Base-by-base conservation (phyloP, 2,888 invertebrate species). In the Cerastis rubricosa region DNA sequence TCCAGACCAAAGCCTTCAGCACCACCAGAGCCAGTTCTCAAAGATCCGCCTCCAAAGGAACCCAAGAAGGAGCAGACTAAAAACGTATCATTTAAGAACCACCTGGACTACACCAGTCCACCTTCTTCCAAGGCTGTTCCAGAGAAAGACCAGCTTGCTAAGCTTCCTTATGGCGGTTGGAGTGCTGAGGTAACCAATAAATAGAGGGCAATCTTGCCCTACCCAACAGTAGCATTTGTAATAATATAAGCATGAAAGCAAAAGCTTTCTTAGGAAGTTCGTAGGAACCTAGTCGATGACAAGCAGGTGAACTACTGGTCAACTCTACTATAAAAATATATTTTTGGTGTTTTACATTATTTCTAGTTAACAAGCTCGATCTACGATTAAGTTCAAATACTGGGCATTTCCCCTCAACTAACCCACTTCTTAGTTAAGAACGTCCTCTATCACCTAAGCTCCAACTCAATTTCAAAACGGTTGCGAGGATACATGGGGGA, bases 31-130 rank as follows among this genome's bases (percentile, higher is more conserved):
- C 93, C 95, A 22, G 43, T 71, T 9, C 87, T 93, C 2, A 96
- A 96, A 86, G 96, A 96, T 49, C 89, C 86, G 6, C 89, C 89
- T 19, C 91, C 90, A 43, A 95, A 93, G 79, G 96, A 96, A 79
- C 93, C 94, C 0, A 95, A 94, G 83, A 97, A 96, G 70, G 97
- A 97, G 74, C 95, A 94, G 63, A 97, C 97, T 0, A 97, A 97
- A 87, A 97, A 97, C 66, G 97, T 97, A 0, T 97, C 97, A 0
- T 97, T 97, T 88, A 97, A 97, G 86, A 97, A 97, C 80, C 97
- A 97, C 78, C 88, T 97, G 78, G 97, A 97, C 89, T 96, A 96
- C 88, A 96, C 96, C 45, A 96, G 96, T 72, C 94, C 94, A 40
- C 95, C 96, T 0, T 87, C 94, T 4, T 95, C 95, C 0, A 96